phyloP scores from a whole-genome alignment of 2,888 invertebrate species.

The Gymnosoma rotundatum region DNA sequence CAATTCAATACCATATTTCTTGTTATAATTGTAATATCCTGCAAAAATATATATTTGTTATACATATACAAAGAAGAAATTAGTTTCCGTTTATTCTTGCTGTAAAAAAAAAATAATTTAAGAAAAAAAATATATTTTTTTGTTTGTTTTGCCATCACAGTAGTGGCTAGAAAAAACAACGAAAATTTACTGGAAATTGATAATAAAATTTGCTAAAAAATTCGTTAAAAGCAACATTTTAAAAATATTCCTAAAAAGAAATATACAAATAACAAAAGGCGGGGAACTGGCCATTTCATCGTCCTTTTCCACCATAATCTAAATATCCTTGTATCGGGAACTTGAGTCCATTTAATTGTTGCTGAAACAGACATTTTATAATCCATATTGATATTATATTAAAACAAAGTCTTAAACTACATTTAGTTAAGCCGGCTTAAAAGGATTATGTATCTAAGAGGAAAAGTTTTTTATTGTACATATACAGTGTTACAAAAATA shows the following conservation, averaged over 20 bases:
- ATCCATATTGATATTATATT: conserved; percentile 20
- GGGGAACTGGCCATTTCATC: background rate
- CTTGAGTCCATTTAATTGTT: conserved; percentile 38
- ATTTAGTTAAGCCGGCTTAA: background rate
- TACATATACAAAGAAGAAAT: conserved; percentile 38
- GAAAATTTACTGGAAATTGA: conserved; percentile 31
- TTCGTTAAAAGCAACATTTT: conserved; percentile 18
- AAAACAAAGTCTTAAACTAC: background rate
- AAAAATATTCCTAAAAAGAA: conserved; percentile 46
- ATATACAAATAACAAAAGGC: conserved; percentile 22
- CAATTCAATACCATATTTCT: conserved; percentile 54
- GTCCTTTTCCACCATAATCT: background rate
- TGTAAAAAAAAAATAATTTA: conserved; percentile 56
- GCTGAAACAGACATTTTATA: conserved; percentile 58
- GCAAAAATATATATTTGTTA: conserved; percentile 47
- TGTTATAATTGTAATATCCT: conserved; percentile 48
- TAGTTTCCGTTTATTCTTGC: conserved; percentile 55
- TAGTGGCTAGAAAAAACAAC: background rate
- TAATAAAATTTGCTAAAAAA: conserved; percentile 23
- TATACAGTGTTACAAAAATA: conserved; percentile 1
- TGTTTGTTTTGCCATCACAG: conserved; percentile 24
- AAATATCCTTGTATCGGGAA: conserved; percentile 32
- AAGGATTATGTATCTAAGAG: background rate
- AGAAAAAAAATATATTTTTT: too few relatives aligned
- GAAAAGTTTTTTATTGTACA: background rate